A percentile compares a stretch with the other conserved stretches of the same genome.
Conservation (phyloP, 2,797 vertebrate genomes). For the Chelon labrosus region DNA sequence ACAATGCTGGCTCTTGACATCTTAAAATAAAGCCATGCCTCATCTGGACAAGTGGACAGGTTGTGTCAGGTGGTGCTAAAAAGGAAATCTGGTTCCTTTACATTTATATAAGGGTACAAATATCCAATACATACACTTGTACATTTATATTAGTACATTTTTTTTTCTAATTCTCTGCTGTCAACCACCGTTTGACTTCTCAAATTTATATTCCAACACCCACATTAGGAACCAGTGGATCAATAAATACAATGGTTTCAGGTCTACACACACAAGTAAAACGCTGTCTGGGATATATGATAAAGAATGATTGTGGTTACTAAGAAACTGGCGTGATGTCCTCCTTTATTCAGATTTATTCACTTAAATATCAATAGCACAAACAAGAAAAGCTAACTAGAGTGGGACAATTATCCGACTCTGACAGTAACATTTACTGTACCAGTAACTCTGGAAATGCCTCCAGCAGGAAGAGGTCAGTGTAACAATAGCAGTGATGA, state of each 20-base stretch:
- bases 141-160: too few relatives aligned
- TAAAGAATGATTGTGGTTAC: background rate
- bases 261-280: background rate
- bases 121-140: too few relatives aligned
- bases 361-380: background rate
- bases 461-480: conserved; percentile 55
- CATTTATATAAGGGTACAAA: too few relatives aligned
- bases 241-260: background rate
- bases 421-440: conserved; percentile 13
- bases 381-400: conserved; percentile 28
- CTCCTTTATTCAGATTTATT: background rate
- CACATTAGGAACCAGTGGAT: too few relatives aligned
- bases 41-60: too few relatives aligned
- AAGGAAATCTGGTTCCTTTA: too few relatives aligned
- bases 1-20: too few relatives aligned
- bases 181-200: background rate
- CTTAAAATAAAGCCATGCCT: too few relatives aligned
- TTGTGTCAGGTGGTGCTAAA: too few relatives aligned
- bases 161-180: too few relatives aligned
- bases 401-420: background rate
- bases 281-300: background rate
- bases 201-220: too few relatives aligned
- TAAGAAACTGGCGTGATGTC: too few relatives aligned
- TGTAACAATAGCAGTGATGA: conserved; percentile 57
- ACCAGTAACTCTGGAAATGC: conserved; percentile 39